phyloP scores from a whole-genome alignment of 2,113 vertebrate genomes.

The Malurus alboscapulatus region DNA sequence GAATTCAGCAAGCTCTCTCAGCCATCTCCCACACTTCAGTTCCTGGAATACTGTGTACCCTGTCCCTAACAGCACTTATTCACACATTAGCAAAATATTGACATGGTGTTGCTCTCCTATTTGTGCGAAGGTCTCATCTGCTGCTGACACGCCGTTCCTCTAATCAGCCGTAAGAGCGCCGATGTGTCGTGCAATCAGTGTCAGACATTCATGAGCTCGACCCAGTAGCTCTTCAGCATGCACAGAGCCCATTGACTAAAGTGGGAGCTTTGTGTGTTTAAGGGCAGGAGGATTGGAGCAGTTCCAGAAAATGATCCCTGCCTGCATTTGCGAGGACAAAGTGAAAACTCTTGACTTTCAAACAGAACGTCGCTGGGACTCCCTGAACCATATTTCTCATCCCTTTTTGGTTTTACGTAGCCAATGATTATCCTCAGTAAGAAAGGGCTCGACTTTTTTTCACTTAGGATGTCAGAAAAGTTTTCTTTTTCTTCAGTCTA shows the following conservation, averaged over 20 bases:
- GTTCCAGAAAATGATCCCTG: neutral
- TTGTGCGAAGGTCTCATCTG: constrained; percentile 17
- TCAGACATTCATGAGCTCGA: neutral
- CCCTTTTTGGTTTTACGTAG: neutral
- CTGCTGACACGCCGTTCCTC: neutral
- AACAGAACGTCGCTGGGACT: neutral
- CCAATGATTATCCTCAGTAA: neutral
- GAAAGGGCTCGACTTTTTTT: constrained; percentile 3
- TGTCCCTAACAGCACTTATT: neutral
- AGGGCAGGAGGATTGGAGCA: neutral
- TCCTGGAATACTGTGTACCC: neutral
- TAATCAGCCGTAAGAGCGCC: neutral
- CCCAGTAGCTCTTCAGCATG: neutral
- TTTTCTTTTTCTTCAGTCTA: neutral
- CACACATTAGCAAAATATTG: neutral
- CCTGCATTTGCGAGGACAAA: neutral
- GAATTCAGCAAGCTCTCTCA: neutral
- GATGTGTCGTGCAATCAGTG: neutral
- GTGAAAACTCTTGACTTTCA: neutral
- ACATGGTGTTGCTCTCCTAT: neutral
- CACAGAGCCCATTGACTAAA: constrained; percentile 11
- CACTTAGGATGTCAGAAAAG: neutral
- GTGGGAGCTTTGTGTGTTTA: neutral
- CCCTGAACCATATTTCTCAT: neutral
- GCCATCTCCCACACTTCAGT: neutral